These are phyloP conservation scores for Alcedo atthis DNA, from an alignment of 2,797 vertebrate genomes.

Conservation along the genomic window DNA sequence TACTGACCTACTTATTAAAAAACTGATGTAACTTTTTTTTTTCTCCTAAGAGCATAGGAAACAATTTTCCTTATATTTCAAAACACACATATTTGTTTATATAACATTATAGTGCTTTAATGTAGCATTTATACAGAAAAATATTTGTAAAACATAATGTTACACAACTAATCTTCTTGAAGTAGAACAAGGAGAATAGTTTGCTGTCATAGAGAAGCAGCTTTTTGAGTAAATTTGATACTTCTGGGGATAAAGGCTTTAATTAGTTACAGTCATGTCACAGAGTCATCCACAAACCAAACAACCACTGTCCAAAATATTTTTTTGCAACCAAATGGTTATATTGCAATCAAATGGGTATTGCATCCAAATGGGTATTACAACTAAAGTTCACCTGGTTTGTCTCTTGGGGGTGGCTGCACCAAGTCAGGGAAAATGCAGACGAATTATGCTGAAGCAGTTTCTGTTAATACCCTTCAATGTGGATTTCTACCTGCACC, in stretches of 20 bases:
- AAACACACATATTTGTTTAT: conserved; percentile 9
- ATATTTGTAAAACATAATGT: conserved; percentile 27
- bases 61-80: neutral
- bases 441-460: neutral
- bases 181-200: neutral
- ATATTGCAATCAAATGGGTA: no score
- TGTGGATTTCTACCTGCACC: neutral
- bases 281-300: no score
- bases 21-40: conserved; percentile 24
- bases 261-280: neutral
- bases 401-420: no score
- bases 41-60: neutral
- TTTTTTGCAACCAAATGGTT: no score
- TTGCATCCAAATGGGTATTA: no score
- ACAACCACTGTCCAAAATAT: no score
- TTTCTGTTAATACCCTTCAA: neutral
- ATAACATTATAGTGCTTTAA: neutral
- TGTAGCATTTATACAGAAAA: conserved; percentile 24
- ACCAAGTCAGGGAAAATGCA: neutral
- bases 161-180: conserved; percentile 38
- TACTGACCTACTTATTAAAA: conserved; percentile 67
- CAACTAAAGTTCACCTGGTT: no score
- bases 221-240: conserved; percentile 34
- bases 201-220: conserved; percentile 29
- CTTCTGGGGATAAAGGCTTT: neutral